These are phyloP conservation scores for Gobio gobio DNA, from an alignment of 2,113 vertebrate genomes.

Conservation along the genomic window DNA sequence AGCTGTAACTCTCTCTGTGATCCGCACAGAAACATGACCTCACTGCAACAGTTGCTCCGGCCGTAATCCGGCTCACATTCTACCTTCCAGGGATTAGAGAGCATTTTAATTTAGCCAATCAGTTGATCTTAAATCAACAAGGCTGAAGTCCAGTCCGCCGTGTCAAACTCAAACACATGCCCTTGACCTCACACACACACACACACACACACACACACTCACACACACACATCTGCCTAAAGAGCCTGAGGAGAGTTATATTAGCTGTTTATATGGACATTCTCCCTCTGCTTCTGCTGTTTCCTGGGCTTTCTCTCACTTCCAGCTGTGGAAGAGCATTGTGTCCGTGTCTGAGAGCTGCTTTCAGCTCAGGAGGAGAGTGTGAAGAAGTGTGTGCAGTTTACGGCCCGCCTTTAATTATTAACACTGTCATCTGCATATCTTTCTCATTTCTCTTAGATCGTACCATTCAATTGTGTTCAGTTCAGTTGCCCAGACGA, in stretches of 20 bases:
- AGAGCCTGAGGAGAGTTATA: background rate
- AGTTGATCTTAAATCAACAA: conserved; percentile 62
- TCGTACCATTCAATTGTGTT: background rate
- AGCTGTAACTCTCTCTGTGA: background rate
- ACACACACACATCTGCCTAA: background rate
- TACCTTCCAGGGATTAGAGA: conserved; percentile 48
- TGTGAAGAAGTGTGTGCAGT: conserved; percentile 50
- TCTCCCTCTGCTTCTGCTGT: background rate
- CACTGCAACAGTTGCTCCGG: conserved; percentile 33
- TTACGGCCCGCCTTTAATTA: too few relatives aligned
- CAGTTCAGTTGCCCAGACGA: background rate
- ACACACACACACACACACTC: too few relatives aligned
- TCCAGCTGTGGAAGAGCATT: conserved; percentile 34
- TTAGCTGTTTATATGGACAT: background rate
- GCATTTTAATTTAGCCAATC: conserved; percentile 58
- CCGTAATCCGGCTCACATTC: conserved; percentile 41
- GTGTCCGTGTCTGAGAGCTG: conserved; percentile 46
- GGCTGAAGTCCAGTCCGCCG: conserved; percentile 43
- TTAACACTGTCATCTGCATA: conserved; percentile 50
- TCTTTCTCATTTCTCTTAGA: conserved; percentile 37
- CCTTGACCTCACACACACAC: conserved; percentile 49
- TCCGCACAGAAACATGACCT: conserved; percentile 42
- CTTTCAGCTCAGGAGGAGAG: conserved; percentile 56
- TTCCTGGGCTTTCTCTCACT: conserved; percentile 49
- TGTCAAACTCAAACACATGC: conserved; percentile 56